These are phyloP conservation scores for Alentia gelatinosa DNA, from an alignment of 2,888 invertebrate species.

Conservation along the genomic window DNA sequence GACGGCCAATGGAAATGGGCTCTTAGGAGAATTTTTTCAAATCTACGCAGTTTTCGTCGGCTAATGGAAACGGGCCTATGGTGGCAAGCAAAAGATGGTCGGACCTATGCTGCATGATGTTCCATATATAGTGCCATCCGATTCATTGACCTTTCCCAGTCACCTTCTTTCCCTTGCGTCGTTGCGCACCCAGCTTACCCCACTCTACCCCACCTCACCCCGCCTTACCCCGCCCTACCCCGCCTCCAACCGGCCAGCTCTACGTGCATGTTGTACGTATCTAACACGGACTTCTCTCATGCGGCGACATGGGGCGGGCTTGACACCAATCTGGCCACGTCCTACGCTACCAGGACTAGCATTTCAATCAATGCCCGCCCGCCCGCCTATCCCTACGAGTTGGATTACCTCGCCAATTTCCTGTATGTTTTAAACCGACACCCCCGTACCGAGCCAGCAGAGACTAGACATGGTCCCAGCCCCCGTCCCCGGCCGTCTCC, in stretches of 20 bases:
- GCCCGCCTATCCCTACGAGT: not conserved
- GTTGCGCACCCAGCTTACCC: not conserved
- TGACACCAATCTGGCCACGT: not conserved
- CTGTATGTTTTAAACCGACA: slow-evolving; percentile 19
- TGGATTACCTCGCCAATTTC: slow-evolving; percentile 20
- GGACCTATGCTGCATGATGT: no score
- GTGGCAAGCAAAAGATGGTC: no score
- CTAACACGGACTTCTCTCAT: not conserved
- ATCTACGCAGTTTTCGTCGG: no score
- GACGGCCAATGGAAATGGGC: no score
- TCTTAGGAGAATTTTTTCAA: no score
- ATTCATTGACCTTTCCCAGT: not conserved
- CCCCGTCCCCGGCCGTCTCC: not conserved
- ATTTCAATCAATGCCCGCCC: slow-evolving; percentile 4
- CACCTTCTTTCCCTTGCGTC: not conserved
- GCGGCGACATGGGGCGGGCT: not conserved
- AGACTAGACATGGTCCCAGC: not conserved
- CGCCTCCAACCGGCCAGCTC: not conserved
- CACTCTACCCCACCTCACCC: not conserved
- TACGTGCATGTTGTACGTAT: not conserved
- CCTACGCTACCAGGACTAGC: not conserved
- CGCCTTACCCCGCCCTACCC: not conserved
- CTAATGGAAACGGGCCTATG: no score
- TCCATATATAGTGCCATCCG: no score
- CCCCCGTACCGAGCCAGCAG: not conserved